These are phyloP conservation scores for Phoenoteleia sp. DNA, from an alignment of 2,888 invertebrate genomes.

Conservation along the genomic window DNA sequence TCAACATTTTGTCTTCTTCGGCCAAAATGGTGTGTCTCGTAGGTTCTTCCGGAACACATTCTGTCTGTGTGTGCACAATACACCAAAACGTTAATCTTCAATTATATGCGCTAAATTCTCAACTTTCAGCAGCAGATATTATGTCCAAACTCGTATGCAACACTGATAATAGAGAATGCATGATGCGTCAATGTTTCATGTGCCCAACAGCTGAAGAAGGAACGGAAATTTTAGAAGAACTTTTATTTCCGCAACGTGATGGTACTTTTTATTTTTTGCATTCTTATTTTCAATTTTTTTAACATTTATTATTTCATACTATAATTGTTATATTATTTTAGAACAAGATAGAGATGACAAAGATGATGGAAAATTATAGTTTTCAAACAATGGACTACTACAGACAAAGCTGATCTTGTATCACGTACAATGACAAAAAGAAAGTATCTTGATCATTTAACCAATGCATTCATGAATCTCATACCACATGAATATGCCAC, in stretches of 20 bases:
- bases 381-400: not conserved
- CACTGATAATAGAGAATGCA: not conserved
- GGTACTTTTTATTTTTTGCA: too few relatives aligned
- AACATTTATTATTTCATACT: too few relatives aligned
- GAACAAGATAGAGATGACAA: not conserved
- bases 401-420: not conserved
- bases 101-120: not conserved
- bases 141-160: not conserved
- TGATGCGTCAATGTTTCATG: too few relatives aligned
- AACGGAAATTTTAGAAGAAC: too few relatives aligned
- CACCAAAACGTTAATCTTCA: not conserved
- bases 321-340: too few relatives aligned
- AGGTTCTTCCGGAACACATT: not conserved
- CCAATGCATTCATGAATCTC: not conserved
- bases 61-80: not conserved
- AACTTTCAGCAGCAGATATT: not conserved
- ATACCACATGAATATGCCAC: not conserved
- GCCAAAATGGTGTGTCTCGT: conserved; percentile 4
- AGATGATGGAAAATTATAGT: not conserved
- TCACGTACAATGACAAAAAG: not conserved
- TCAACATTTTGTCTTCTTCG: not conserved
- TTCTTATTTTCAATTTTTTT: too few relatives aligned
- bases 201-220: too few relatives aligned
- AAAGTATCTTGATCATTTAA: not conserved
- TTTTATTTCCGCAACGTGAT: too few relatives aligned